A percentile compares a stretch with the other conserved stretches of the same genome.
phyloP scores from a whole-genome alignment of 2,888 invertebrate species.

The Tetramorium bicarinatum region DNA sequence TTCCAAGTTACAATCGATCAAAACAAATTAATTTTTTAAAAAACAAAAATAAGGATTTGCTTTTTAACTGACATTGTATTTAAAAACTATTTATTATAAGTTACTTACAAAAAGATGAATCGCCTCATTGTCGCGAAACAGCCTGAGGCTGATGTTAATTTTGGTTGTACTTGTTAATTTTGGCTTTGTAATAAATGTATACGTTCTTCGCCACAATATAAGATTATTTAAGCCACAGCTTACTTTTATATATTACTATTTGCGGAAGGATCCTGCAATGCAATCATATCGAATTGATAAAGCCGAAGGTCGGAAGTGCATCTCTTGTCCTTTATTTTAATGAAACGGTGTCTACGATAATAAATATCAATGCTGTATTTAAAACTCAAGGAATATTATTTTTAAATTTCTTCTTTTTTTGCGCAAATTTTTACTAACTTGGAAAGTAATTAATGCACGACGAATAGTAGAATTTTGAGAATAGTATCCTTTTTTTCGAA shows the following conservation, averaged over 20 bases:
- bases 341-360: neutral
- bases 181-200: neutral
- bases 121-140: neutral
- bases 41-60: neutral
- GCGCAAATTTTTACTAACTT: too few relatives aligned
- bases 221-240: neutral
- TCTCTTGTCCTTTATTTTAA: slow-evolving; percentile 12
- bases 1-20: neutral
- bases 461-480: too few relatives aligned
- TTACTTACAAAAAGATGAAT: slow-evolving; percentile 27
- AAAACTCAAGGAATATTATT: neutral
- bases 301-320: neutral
- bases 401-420: neutral
- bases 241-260: slow-evolving; percentile 33
- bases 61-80: neutral
- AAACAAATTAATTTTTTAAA: neutral
- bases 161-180: neutral
- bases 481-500: too few relatives aligned
- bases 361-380: neutral
- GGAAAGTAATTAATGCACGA: too few relatives aligned
- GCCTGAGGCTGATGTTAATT: neutral
- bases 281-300: slow-evolving; percentile 34
- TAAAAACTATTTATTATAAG: neutral
- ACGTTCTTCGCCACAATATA: neutral
- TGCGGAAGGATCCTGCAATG: neutral